phyloP scores from a whole-genome alignment of 2,888 invertebrate genomes.

The Drosophila mimica region DNA sequence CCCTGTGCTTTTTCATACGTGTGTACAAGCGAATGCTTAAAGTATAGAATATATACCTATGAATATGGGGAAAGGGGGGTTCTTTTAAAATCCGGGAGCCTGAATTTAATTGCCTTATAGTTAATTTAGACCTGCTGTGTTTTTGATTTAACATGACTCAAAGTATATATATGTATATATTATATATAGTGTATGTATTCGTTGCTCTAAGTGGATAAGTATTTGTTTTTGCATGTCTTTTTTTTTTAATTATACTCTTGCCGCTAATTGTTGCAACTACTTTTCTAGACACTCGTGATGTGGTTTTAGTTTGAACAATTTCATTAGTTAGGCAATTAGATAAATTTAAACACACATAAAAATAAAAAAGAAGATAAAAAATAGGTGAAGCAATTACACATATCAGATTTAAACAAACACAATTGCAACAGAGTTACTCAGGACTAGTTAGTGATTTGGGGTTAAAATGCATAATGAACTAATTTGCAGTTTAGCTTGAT shows the following conservation, averaged over 20 bases:
- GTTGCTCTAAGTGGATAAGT: slow-evolving; percentile 16
- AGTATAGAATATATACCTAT: neutral
- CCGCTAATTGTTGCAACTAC: slow-evolving; percentile 28
- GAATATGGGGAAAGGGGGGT: neutral
- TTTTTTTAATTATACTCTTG: slow-evolving; percentile 5
- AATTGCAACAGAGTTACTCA: slow-evolving; percentile 57
- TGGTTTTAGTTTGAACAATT: slow-evolving; percentile 1
- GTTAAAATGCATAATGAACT: slow-evolving; percentile 30
- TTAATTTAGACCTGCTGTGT: slow-evolving; percentile 1
- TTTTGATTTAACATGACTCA: neutral
- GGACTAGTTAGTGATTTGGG: slow-evolving; percentile 27
- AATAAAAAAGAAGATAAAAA: neutral
- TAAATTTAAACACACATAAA: neutral
- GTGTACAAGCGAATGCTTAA: slow-evolving; percentile 15
- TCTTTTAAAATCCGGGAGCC: neutral
- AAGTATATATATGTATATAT: slow-evolving; percentile 3
- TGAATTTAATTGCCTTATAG: neutral
- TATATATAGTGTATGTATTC: slow-evolving; percentile 9
- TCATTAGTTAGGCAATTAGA: slow-evolving; percentile 6
- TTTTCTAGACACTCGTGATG: slow-evolving; percentile 8
- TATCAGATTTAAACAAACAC: slow-evolving; percentile 70
- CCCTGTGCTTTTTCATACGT: slow-evolving; percentile 12
- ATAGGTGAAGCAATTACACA: slow-evolving; percentile 45
- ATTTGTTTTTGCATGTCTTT: slow-evolving; percentile 22
- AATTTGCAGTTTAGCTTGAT: slow-evolving; percentile 24